Evolutionary conservation across 2,797 vertebrate species (phyloP).

Genomic region (Hydrophis major): DNA sequence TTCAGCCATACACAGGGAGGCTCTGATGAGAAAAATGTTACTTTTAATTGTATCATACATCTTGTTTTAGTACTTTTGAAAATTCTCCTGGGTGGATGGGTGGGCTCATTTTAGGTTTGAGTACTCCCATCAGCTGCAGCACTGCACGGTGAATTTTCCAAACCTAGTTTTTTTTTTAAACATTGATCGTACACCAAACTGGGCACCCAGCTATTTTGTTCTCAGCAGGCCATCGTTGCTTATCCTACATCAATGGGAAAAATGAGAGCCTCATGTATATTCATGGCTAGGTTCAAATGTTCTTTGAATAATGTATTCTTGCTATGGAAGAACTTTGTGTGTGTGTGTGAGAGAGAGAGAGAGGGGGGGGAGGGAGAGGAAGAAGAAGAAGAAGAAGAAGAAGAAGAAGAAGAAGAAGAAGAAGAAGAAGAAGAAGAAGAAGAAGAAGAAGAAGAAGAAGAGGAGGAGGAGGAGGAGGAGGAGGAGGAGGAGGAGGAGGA

Average conservation of each 20-base stretch:
- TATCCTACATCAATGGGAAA: neutral
- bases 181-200: neutral
- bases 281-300: neutral
- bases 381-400: too few species aligned
- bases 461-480: too few species aligned
- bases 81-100: neutral
- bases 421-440: too few species aligned
- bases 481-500: too few species aligned
- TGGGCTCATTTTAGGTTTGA: neutral
- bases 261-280: neutral
- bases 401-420: too few species aligned
- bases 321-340: neutral
- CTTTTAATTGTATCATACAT: neutral
- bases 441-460: fast-evolving
- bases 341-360: neutral
- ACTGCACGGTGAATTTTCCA: neutral
- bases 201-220: neutral
- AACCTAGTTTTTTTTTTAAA: neutral
- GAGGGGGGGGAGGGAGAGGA: too few species aligned
- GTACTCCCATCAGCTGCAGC: too few species aligned
- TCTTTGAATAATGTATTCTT: neutral
- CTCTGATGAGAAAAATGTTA: neutral
- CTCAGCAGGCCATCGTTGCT: neutral
- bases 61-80: neutral
- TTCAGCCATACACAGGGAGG: neutral